These are phyloP conservation scores for Tachuris rubrigastra DNA, from an alignment of 2,113 vertebrate genomes.

Conservation along the genomic window DNA sequence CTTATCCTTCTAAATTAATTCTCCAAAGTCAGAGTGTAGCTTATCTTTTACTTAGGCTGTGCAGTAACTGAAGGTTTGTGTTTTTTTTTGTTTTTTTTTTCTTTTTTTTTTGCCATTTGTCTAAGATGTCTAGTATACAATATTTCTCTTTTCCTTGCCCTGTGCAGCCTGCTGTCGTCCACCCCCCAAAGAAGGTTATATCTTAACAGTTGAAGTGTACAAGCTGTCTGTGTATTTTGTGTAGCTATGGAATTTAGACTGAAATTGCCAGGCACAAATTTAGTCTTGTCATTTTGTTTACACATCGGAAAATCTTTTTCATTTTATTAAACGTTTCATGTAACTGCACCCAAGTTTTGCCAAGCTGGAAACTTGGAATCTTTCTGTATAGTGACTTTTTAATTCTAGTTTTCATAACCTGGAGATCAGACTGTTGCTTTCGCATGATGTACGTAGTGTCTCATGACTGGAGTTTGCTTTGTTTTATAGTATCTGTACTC, in stretches of 20 bases:
- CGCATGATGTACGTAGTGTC: conserved; percentile 87
- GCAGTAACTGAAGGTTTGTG: conserved; percentile 21
- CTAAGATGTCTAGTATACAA: conserved; percentile 64
- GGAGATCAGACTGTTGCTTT: conserved; percentile 87
- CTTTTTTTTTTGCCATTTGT: conserved; percentile 54
- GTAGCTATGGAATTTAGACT: conserved; percentile 81
- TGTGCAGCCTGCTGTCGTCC: conserved; percentile 66
- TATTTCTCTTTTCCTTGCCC: conserved; percentile 69
- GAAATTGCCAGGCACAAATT: conserved; percentile 80
- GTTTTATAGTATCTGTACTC: conserved; percentile 89
- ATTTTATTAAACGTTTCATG: conserved; percentile 83
- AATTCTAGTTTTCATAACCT: conserved; percentile 84
- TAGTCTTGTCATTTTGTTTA: conserved; percentile 83
- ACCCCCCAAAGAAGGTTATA: conserved; percentile 63
- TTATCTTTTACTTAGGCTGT: conserved; percentile 64
- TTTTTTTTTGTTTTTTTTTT: conserved; percentile 3
- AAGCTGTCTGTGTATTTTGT: conserved; percentile 79
- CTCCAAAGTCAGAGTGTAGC: conserved; percentile 66
- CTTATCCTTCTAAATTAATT: conserved; percentile 68
- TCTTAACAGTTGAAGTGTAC: conserved; percentile 73
- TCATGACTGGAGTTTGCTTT: conserved; percentile 87
- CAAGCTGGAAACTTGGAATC: conserved; percentile 79
- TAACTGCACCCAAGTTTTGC: conserved; percentile 82
- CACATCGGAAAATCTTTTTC: conserved; percentile 72
- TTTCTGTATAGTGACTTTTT: conserved; percentile 86